These are phyloP conservation scores for Dione vanillae DNA, from an alignment of 2,888 invertebrate genomes.

Conservation along the genomic window DNA sequence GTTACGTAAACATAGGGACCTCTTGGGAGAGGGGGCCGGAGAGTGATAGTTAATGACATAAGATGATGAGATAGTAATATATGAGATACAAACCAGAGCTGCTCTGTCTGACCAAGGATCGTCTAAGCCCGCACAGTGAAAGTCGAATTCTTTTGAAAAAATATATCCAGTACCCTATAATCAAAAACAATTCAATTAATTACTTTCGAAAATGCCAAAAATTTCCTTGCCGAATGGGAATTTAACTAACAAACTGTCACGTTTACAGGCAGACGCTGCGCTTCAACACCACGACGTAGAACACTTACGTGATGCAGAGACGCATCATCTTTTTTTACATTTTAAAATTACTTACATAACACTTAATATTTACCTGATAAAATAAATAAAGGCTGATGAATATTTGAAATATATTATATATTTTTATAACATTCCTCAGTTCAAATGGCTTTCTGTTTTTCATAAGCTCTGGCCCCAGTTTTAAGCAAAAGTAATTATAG, in stretches of 20 bases:
- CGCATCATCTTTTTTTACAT: no score
- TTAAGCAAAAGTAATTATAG: conserved; percentile 88
- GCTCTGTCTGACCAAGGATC: conserved; percentile 18
- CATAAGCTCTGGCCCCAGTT: conserved; percentile 90
- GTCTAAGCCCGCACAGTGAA: conserved; percentile 39
- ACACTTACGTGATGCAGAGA: no score
- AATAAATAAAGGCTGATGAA: conserved; percentile 46
- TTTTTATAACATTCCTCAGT: conserved; percentile 85
- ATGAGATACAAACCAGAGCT: conserved; percentile 23
- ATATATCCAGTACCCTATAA: conserved; percentile 41
- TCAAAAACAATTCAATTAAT: no score
- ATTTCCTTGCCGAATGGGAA: no score
- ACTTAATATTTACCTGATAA: conserved; percentile 50
- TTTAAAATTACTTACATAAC: no score
- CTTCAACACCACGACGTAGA: no score
- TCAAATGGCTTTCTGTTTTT: conserved; percentile 86
- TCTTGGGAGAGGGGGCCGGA: no score
- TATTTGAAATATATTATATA: conserved; percentile 89
- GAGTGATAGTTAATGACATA: no score
- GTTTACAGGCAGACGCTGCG: no score
- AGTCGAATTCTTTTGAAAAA: conserved; percentile 37
- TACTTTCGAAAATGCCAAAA: no score
- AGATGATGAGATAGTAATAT: neutral
- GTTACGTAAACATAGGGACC: no score
- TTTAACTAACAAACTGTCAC: no score